Evolutionary conservation across 1,140 invertebrate species (phyloP).

Genomic region (Oncopodura yosiiana): DNA sequence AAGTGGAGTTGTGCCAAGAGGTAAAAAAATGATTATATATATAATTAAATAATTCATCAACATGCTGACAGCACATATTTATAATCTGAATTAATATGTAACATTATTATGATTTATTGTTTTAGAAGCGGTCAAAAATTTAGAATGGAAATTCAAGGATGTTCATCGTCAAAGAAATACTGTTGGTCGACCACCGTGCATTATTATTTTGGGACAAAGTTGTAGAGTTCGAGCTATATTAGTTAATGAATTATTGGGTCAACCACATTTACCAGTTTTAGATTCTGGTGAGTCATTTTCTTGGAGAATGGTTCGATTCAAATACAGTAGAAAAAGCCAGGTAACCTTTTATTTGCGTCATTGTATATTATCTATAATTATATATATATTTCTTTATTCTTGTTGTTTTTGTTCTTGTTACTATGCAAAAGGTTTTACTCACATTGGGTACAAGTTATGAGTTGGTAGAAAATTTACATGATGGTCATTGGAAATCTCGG

Average conservation of each 20-base stretch:
- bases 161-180: slow-evolving; percentile 30
- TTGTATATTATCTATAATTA: not conserved
- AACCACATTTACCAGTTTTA: slow-evolving; percentile 51
- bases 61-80: slow-evolving; percentile 17
- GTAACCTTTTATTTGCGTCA: slow-evolving; percentile 41
- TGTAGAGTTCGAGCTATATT: slow-evolving; percentile 57
- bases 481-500: slow-evolving; percentile 50
- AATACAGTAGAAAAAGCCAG: slow-evolving; percentile 55
- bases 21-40: slow-evolving; percentile 42
- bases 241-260: slow-evolving; percentile 59
- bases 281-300: slow-evolving; percentile 38
- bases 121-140: slow-evolving; percentile 40
- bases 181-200: slow-evolving; percentile 38
- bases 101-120: slow-evolving; percentile 39
- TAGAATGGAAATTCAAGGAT: slow-evolving; percentile 41
- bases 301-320: slow-evolving; percentile 63
- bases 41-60: slow-evolving; percentile 8
- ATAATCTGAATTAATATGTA: slow-evolving; percentile 17
- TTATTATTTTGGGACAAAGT: slow-evolving; percentile 61
- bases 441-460: slow-evolving; percentile 62
- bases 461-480: slow-evolving; percentile 55
- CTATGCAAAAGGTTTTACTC: slow-evolving; percentile 32
- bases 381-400: not conserved
- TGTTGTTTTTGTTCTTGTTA: no score
- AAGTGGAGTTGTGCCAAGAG: slow-evolving; percentile 51